These are phyloP conservation scores for Chironomus riparius DNA, from an alignment of 2,888 invertebrate species.

Conservation along the genomic window DNA sequence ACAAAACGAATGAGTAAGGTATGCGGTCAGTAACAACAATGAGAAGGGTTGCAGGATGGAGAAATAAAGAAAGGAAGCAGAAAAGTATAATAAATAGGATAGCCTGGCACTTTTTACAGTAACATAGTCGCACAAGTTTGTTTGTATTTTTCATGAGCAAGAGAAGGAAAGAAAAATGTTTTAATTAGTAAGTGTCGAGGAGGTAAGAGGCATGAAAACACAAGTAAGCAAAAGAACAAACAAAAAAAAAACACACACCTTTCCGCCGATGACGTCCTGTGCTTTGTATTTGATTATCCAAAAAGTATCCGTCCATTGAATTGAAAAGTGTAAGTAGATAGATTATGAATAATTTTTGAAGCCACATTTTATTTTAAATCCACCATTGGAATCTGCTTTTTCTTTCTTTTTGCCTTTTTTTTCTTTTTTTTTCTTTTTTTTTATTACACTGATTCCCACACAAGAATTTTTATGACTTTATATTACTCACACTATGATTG, in stretches of 20 bases:
- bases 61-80: background rate
- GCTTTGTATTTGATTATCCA: slow-evolving; percentile 30
- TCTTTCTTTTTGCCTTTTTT: background rate
- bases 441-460: background rate
- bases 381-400: slow-evolving; percentile 25
- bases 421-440: background rate
- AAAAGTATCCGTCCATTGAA: slow-evolving; percentile 31
- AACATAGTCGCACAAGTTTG: background rate
- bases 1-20: background rate
- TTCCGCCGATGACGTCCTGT: slow-evolving; percentile 30
- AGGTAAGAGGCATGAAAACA: background rate
- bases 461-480: background rate
- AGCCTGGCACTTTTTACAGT: background rate
- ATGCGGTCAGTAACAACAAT: background rate
- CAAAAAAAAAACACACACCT: slow-evolving; percentile 29
- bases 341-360: slow-evolving; percentile 29
- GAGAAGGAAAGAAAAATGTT: background rate
- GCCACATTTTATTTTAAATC: slow-evolving; percentile 28
- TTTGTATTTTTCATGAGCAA: background rate
- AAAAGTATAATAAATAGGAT: background rate
- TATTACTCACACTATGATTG: background rate
- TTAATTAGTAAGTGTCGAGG: background rate
- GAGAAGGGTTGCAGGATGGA: background rate
- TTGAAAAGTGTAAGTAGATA: slow-evolving; percentile 29
- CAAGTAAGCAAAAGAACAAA: background rate